Percentiles rank a stretch among this genome's conserved stretches.
phyloP scores from a whole-genome alignment of 2,888 invertebrate genomes.

The Catocala sponsa region DNA sequence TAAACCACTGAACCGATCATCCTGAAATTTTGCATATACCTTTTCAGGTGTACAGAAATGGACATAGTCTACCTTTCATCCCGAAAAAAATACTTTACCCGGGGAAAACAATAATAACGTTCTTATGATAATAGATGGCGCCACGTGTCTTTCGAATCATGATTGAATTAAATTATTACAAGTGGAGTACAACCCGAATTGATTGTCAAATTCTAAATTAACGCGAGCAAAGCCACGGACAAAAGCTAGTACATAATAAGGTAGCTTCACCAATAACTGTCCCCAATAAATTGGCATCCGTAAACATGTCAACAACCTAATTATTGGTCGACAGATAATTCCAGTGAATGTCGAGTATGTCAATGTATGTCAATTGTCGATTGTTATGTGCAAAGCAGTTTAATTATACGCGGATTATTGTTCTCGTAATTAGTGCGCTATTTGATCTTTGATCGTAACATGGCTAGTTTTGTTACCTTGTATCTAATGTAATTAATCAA shows the following conservation, averaged over 20 bases:
- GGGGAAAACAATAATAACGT: no score
- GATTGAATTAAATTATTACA: no score
- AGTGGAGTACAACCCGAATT: no score
- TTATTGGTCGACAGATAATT: constrained; percentile 62
- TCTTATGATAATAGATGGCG: no score
- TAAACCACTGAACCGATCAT: no score
- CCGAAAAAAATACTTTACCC: no score
- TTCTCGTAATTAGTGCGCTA: constrained; percentile 64
- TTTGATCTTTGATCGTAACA: constrained; percentile 37
- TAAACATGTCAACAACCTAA: constrained; percentile 59
- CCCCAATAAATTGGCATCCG: constrained; percentile 60
- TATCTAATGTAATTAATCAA: background rate
- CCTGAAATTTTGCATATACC: no score
- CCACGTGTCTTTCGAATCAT: no score
- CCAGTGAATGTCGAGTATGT: constrained; percentile 55
- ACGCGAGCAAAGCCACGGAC: no score
- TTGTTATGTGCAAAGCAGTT: constrained; percentile 55
- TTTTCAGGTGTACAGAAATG: no score
- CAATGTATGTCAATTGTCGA: constrained; percentile 31
- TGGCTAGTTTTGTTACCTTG: constrained; percentile 10
- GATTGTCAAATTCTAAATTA: no score
- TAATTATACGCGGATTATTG: constrained; percentile 78
- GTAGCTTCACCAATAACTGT: constrained; percentile 53
- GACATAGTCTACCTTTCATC: no score
- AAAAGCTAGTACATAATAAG: constrained; percentile 26